A percentile compares a stretch with the other conserved stretches of the same genome.
Evolutionary conservation across 2,888 invertebrate genomes (phyloP).

Genomic region (Beris chalybata): DNA sequence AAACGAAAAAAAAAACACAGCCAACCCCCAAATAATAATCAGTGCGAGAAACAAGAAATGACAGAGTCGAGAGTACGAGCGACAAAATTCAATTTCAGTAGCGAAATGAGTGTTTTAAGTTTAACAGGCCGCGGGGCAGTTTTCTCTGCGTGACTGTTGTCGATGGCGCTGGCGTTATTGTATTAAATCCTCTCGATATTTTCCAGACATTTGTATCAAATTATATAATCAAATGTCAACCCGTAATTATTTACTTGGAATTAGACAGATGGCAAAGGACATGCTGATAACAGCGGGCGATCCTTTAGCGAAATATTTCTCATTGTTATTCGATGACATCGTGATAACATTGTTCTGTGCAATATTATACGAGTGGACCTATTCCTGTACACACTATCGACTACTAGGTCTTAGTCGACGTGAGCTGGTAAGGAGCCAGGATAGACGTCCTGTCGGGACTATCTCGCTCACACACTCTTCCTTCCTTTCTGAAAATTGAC

Average conservation of each 20-base stretch:
- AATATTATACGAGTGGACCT: too few species aligned
- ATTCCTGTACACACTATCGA: too few species aligned
- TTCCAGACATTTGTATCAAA: constrained; percentile 37
- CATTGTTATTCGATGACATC: too few species aligned
- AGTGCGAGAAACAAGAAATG: constrained; percentile 15
- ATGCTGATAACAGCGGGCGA: constrained; percentile 30
- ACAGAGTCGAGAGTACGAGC: constrained; percentile 7
- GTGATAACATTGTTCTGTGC: too few species aligned
- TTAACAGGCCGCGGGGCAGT: constrained; percentile 2
- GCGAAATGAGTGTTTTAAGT: constrained; percentile 26
- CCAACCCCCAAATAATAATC: too few species aligned
- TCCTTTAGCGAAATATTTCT: background rate
- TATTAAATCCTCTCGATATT: background rate
- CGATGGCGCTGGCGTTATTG: too few species aligned
- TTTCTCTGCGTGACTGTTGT: background rate
- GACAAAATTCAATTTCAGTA: constrained; percentile 28
- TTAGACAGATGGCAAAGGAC: constrained; percentile 30
- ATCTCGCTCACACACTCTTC: too few species aligned
- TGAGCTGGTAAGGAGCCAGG: too few species aligned
- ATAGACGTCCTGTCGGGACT: too few species aligned
- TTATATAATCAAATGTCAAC: constrained; percentile 39
- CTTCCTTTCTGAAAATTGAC: too few species aligned
- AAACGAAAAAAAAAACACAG: too few species aligned
- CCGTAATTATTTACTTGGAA: constrained; percentile 27
- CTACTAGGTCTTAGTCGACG: too few species aligned